These are phyloP conservation scores for Lepilemur ruficaudatus DNA, from an alignment of 2,797 vertebrate species.

Conservation along the genomic window DNA sequence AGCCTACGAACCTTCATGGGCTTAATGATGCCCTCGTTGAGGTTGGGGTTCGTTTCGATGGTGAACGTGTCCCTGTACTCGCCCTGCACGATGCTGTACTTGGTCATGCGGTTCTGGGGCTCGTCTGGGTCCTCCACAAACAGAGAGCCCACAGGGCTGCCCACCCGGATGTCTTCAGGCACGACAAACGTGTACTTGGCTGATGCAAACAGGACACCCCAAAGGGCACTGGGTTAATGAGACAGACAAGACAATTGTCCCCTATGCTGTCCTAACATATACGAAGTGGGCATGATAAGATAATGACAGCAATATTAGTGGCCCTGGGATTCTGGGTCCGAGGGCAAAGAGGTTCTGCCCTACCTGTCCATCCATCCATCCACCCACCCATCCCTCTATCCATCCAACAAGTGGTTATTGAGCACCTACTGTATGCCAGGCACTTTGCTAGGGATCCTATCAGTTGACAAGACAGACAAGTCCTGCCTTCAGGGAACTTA, in stretches of 20 bases:
- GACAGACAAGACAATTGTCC: not conserved
- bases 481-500: not conserved
- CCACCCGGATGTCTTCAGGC: constrained; percentile 88
- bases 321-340: not conserved
- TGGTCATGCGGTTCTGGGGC: constrained; percentile 92
- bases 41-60: constrained; percentile 81
- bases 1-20: constrained; percentile 88
- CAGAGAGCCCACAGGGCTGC: constrained; percentile 87
- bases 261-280: not conserved
- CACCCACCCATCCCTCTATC: not conserved
- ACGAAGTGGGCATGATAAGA: not conserved
- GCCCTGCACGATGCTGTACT: constrained; percentile 85
- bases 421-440: not conserved
- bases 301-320: not conserved
- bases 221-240: constrained; percentile 55
- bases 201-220: constrained; percentile 73
- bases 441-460: not conserved
- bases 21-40: constrained; percentile 90
- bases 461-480: not conserved
- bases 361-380: not conserved
- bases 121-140: constrained; percentile 90
- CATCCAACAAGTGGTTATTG: not conserved
- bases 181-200: constrained; percentile 87
- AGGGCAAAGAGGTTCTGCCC: not conserved
- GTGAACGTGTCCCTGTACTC: constrained; percentile 84